Conservation (phyloP, 2,797 vertebrate genomes). For the Calcarius lapponicus region DNA sequence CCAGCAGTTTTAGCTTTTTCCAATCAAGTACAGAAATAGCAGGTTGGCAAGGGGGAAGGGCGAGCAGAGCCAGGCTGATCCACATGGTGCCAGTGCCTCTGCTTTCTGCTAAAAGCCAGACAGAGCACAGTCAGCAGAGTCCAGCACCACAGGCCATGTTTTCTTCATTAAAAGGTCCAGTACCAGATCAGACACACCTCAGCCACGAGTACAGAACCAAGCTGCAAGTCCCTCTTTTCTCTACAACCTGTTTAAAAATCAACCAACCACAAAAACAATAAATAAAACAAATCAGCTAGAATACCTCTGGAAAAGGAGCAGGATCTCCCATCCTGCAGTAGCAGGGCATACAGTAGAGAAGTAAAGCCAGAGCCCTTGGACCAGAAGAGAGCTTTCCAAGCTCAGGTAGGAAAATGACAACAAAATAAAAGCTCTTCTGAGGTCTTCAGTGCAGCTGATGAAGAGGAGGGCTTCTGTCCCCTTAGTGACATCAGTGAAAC, state of each 20-base stretch:
- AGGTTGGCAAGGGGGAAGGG: conserved; percentile 1
- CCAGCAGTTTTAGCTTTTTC: conserved; percentile 36
- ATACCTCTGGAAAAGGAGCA: not conserved
- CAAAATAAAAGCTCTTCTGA: not conserved
- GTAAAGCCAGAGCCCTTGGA: not conserved
- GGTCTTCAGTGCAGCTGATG: not conserved
- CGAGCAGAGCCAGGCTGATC: not conserved
- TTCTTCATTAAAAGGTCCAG: not conserved
- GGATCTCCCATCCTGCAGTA: not conserved
- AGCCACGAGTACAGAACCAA: not conserved
- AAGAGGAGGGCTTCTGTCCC: not conserved
- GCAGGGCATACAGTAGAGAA: not conserved
- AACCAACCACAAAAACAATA: not conserved
- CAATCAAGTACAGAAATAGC: not conserved
- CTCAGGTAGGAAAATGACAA: not conserved
- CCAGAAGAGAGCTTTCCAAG: not conserved
- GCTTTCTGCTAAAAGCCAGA: not conserved
- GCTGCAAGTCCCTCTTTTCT: not conserved
- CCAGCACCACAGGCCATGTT: not conserved
- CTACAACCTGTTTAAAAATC: not conserved
- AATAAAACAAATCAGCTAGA: not conserved
- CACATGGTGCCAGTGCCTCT: not conserved
- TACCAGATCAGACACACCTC: not conserved
- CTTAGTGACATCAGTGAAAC: not conserved
- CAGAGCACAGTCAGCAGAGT: not conserved